Base-by-base conservation (phyloP, 2,888 invertebrate species). In the Allophyes oxyacanthae region DNA sequence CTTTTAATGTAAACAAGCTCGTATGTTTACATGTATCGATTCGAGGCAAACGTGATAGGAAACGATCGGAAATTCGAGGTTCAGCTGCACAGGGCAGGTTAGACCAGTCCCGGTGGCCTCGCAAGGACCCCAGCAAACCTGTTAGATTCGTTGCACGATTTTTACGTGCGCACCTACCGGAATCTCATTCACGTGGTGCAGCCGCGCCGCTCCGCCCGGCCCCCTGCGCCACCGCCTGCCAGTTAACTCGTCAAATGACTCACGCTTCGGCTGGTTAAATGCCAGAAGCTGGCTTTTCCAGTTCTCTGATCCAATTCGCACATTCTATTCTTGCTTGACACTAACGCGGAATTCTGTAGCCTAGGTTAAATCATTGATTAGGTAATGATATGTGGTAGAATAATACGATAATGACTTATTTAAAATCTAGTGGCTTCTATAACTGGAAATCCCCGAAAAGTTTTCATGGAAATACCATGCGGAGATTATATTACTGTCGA, bases 121-220 rank as follows among this genome's bases (percentile, higher is more conserved):
- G 88, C 92, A 92, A 93, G 93, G 93, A 93, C 91, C 91, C 89
- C 92, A 90, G 90, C 87, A 93, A 94, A 94, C 94, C 94, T 93
- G 94, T 94, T 93, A 93, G 94, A 94, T 94, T 93, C 90, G 92
- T 93, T 92, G 93, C 92, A 92, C 92, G 94, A 94, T 94, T 94
- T 94, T 94, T 94, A 94, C 92, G 93, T 93, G 92, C 89, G 91
- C 91, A 92, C 92, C 92, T 92, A 93, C 92, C 92, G 93, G 92
- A 90, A 92, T 93, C 91, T 92, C 94, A 93, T 93, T 93, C 89
- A 93, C 90, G 89, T 89, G 90, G 86, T 90, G 86, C 87, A 87
- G 82, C 85, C 82, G 87, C 87, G 78, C 83, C 85, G 81, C 79
- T 75, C 82, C 78, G 80, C 80, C 77, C 81, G 78, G 79, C 81